These are phyloP conservation scores for Hipparchia semele DNA, from an alignment of 2,888 invertebrate genomes.

Conservation along the genomic window DNA sequence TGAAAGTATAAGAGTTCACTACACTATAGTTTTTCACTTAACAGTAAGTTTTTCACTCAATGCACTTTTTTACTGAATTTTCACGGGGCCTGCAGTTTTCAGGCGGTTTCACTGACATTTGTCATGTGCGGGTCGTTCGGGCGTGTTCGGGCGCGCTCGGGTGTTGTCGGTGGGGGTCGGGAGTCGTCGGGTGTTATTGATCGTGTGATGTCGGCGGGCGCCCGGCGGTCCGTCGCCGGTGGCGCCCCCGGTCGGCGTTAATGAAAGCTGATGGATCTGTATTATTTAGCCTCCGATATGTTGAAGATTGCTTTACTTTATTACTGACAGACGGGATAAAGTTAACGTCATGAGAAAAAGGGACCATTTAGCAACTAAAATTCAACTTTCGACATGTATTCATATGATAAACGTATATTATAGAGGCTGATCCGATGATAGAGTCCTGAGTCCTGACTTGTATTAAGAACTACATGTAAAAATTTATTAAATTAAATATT, in stretches of 20 bases:
- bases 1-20: constrained; percentile 46
- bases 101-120: constrained; percentile 76
- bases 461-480: too few relatives aligned
- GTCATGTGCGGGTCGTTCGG: constrained; percentile 65
- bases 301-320: neutral
- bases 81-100: constrained; percentile 74
- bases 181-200: constrained; percentile 64
- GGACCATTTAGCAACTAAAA: neutral
- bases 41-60: constrained; percentile 30
- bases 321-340: neutral
- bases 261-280: constrained; percentile 77
- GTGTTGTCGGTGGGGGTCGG: constrained; percentile 47
- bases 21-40: constrained; percentile 51
- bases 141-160: constrained; percentile 41
- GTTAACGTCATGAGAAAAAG: neutral
- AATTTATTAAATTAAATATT: too few relatives aligned
- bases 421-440: too few relatives aligned
- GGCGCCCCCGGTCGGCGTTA: constrained; percentile 73
- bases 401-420: too few relatives aligned
- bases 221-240: constrained; percentile 75
- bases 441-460: too few relatives aligned
- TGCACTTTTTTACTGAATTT: constrained; percentile 59
- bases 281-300: constrained; percentile 72
- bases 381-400: too few relatives aligned
- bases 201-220: constrained; percentile 61